Evolutionary conservation across 53 echinoderm and acorn worm genomes (phyloP), one percentile per base, ranked within the genome.

Genomic region (Holothuria scabra): DNA sequence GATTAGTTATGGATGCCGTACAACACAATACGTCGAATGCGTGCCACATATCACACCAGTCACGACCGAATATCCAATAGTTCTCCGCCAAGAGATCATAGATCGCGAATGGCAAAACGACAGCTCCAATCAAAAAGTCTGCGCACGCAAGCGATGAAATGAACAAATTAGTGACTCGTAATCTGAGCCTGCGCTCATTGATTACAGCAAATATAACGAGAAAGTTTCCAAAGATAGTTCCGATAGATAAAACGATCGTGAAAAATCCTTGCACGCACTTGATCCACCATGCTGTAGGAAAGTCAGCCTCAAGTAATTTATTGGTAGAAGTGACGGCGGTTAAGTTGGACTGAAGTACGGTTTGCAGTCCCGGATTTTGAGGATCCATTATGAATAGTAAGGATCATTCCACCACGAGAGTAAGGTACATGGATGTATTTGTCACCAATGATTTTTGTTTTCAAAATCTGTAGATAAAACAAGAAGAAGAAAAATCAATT

Each of bases 11-110:
- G 67, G 99, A 99, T 7, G 99, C 94, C 21, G 99, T 99, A 70
- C 90, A 90, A 56, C 95, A 87, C 67, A 95, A 75, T 67, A 99
- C 95, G 79, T 99, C 99, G 79, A 93, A 99, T 6, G 99, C 92
- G 22, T 91, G 90, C 86, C 95, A 99, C 19, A 99, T 69, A 60
- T 99, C 95, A 61, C 99, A 99, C 80, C 93, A 87, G 8, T 92
- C 86, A 7, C 84, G 71, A 4, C 99, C 99, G 55, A 93, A 99
- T 28, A 88, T 87, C 99, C 99, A 99, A 71, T 90, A 85, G 21
- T 95, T 88, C 64, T 84, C 85, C 24, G 90, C 70, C 24, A 89
- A 48, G 38, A 93, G 82, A 83, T 90, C 91, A 29, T 87, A 82
- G 46, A 99, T 89, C 33, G 99, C 85, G 66, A 99, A 99, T 1